Base-by-base conservation (phyloP, 1,140 invertebrate species). In the Olivierus martensii region DNA sequence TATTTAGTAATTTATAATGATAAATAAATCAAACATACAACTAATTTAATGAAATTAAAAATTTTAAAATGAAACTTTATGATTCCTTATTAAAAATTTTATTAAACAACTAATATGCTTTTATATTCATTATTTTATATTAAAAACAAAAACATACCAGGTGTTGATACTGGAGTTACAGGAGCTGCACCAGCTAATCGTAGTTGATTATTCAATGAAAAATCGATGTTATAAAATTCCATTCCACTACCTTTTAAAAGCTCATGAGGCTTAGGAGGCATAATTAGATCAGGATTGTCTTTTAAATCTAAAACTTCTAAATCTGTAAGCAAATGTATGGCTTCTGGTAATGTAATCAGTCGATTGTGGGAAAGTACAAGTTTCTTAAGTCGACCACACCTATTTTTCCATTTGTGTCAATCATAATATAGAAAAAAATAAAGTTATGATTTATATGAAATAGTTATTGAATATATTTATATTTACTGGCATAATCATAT, bases 201-300 rank as follows among this genome's bases (percentile, higher is more conserved):
- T 21, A 98, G 67, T 65, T 99, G 93, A 65, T 87, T 87, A 73
- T 92, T 88, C 21, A 99, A 74, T 0, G 92, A 96, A 73, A 99
- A 99, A 71, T 99, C 95, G 51, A 99, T 95, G 62, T 99, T 99
- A 69, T 99, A 99, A 73, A 88, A 99, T 66, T 95, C 83, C 14
- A 89, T 74, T 17, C 62, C 63, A 36, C 55, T 56, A 3, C 84
- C 83, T 60, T 79, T 77, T 59, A 81, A 77, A n/a, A 79, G 59
- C 28, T 69, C 66, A 19, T 56, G 41, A 0, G 91, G 94, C 72
- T 96, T 97, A 12, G 95, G 93, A 1, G 96, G 95, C 88, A 99
- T 95, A 43, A 97, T 80, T 55, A 99, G 73, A 60, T 97, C 90
- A 0, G 90, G 87, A 77, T 99, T 99, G 59, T 90, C 85, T 58